Percentiles rank a stretch among this genome's conserved stretches.
These are phyloP conservation scores for Sphenodon punctatus DNA, from an alignment of 2,797 vertebrate species.

Conservation along the genomic window DNA sequence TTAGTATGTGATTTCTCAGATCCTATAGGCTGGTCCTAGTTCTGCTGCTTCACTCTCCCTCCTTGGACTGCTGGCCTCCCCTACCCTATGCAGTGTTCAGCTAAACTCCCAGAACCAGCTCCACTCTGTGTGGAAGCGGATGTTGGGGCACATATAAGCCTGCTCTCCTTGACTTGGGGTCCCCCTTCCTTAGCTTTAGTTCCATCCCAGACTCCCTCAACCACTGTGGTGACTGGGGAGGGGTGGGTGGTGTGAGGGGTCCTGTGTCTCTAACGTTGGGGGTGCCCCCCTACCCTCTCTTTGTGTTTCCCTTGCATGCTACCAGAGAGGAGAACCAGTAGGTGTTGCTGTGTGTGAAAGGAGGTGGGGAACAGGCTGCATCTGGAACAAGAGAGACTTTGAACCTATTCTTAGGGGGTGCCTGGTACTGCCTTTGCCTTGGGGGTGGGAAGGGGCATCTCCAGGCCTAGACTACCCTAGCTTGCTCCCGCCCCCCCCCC, in stretches of 20 bases:
- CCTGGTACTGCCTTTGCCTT: not conserved
- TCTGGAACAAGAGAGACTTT: not conserved
- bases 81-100: not conserved
- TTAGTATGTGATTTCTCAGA: too few relatives aligned
- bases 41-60: too few relatives aligned
- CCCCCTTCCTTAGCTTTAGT: not conserved
- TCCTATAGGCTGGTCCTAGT: too few relatives aligned
- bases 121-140: too few relatives aligned
- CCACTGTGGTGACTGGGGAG: not conserved
- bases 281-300: not conserved
- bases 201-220: not conserved
- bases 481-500: too few relatives aligned
- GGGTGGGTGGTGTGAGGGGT: not conserved
- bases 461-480: not conserved
- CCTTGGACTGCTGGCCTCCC: not conserved
- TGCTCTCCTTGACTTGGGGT: too few relatives aligned
- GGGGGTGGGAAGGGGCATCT: not conserved
- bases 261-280: not conserved
- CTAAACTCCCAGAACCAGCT: too few relatives aligned
- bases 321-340: conserved; percentile 80
- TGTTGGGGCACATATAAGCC: too few relatives aligned
- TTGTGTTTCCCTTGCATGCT: conserved; percentile 66
- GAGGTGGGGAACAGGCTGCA: not conserved
- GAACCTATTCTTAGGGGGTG: not conserved
- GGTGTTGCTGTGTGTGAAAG: conserved; percentile 44